A percentile compares a stretch with the other conserved stretches of the same genome.
These are phyloP conservation scores for Lasioglossum oenotherae DNA, from an alignment of 2,888 invertebrate species.

Conservation along the genomic window DNA sequence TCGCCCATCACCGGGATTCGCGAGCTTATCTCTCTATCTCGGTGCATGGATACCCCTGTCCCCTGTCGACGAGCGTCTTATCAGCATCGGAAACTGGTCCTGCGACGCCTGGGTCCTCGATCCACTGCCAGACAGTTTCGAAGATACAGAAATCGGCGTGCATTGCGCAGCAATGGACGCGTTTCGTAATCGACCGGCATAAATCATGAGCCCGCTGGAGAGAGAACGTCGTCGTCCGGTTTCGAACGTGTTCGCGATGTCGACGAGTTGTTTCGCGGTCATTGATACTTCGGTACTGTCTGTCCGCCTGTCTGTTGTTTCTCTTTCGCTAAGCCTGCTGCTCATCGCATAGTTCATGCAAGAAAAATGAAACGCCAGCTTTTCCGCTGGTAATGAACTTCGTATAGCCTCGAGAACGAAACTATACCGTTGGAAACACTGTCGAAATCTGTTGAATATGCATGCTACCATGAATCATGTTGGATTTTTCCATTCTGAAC, in stretches of 20 bases:
- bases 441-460: background rate
- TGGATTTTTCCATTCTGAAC: too few relatives aligned
- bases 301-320: conserved; percentile 38
- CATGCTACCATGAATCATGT: too few relatives aligned
- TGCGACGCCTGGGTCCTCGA: background rate
- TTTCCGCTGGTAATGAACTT: background rate
- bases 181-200: conserved; percentile 46
- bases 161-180: conserved; percentile 1
- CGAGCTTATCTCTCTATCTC: conserved; percentile 14
- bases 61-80: background rate
- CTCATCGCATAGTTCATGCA: background rate
- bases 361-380: background rate
- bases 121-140: background rate
- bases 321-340: conserved; percentile 17
- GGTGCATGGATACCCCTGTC: background rate
- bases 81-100: background rate
- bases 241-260: conserved; percentile 44
- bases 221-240: conserved; percentile 22
- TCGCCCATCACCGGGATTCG: background rate
- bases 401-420: background rate
- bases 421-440: background rate
- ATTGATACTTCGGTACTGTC: conserved; percentile 72
- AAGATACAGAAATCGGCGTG: conserved; percentile 23
- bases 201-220: conserved; percentile 21
- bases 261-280: conserved; percentile 72